Evolutionary conservation across 2,888 invertebrate genomes (phyloP), one percentile per base, ranked within the genome.

Genomic region (Conomelus anceps): DNA sequence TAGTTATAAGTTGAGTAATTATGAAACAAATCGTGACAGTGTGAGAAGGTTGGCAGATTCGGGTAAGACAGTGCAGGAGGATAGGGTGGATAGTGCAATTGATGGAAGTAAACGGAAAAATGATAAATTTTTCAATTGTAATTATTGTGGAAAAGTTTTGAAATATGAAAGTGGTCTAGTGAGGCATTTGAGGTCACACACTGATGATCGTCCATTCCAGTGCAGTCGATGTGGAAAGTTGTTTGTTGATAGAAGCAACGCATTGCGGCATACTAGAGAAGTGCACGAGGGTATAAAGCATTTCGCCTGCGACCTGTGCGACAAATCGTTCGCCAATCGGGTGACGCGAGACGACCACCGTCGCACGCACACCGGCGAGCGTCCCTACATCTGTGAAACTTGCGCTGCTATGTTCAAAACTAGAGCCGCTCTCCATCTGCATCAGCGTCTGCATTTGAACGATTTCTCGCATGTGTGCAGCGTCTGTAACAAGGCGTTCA

Each of bases 401-500:
- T 95, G 95, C 92, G 93, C 93, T 9, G 88, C 90, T 88, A 92
- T 92, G 0, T 95, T 94, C 92, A 94, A 93, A 89, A 94, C 93
- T 17, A 93, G 92, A 84, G 93, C 94, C 0, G 94, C 94, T 63
- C 92, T 95, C 26, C 93, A 92, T n/a, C 93, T 92, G 22, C 95
- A 95, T 91, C 92, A 92, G 90, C 93, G 93, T 90, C 92, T 92
- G 0, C 95, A 95, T 90, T 93, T 93, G 1, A 93, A 94, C 34
- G 34, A 88, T n/a, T 86, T 84, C 9, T 94, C 95, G 84, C 94
- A 94, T 92, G 91, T 91, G 6, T 96, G 96, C 92, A 91, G 92
- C 3, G 91, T 92, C n/a, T 96, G 96, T 92, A 93, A 93, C 17
- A 93, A 93, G 89, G 92, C 93, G 23, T 95, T 95, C 92, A 93